phyloP scores from a whole-genome alignment of 2,888 invertebrate species.

The Agrotis segetum region DNA sequence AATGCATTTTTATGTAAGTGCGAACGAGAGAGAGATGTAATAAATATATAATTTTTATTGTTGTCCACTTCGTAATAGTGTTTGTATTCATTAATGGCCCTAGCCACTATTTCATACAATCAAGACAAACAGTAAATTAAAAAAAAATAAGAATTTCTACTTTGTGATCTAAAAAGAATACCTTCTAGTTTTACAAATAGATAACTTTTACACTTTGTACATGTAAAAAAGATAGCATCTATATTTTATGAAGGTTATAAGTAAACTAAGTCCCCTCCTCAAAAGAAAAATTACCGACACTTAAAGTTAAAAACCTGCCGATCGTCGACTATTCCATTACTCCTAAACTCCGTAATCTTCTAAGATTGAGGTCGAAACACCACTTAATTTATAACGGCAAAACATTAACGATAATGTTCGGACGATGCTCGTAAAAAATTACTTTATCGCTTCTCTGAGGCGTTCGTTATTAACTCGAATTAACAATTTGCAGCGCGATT shows the following conservation, averaged over 20 bases:
- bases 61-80: constrained; percentile 21
- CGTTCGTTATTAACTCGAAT: constrained; percentile 85
- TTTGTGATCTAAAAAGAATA: no score
- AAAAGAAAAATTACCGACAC: constrained; percentile 40
- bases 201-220: no score
- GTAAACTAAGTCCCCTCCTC: background rate
- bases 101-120: no score
- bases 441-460: constrained; percentile 81
- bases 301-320: constrained; percentile 53
- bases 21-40: constrained; percentile 10
- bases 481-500: constrained; percentile 84
- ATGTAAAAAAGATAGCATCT: background rate
- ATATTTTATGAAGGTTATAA: background rate
- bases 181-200: no score
- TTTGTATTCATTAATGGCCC: constrained; percentile 32
- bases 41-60: constrained; percentile 39
- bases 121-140: no score
- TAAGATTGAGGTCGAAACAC: constrained; percentile 72
- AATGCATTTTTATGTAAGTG: background rate
- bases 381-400: constrained; percentile 84
- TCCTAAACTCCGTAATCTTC: constrained; percentile 63
- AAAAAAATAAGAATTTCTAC: no score
- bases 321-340: constrained; percentile 62
- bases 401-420: constrained; percentile 83
- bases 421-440: constrained; percentile 82